Conservation (phyloP, 2,888 invertebrate species). For the Chloroclystis v-ata region DNA sequence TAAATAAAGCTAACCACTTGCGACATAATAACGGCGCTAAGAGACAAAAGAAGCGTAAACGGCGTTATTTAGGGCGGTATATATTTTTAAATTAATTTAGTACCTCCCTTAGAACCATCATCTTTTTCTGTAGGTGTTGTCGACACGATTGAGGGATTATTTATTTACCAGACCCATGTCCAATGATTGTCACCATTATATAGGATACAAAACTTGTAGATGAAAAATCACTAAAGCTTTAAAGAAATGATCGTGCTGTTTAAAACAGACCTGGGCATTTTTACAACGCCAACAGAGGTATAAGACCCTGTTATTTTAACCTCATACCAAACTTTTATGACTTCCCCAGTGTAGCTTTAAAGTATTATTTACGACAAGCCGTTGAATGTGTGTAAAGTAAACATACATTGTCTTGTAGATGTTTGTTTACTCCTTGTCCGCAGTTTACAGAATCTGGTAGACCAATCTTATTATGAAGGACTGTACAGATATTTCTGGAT, state of each 20-base stretch:
- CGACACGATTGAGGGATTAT: too few relatives aligned
- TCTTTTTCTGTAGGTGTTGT: too few relatives aligned
- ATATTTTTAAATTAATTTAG: too few relatives aligned
- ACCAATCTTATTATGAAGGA: too few relatives aligned
- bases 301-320: slow-evolving; percentile 7
- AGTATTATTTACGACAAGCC: slow-evolving; percentile 11
- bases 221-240: too few relatives aligned
- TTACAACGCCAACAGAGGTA: slow-evolving; percentile 1
- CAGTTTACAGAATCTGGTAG: slow-evolving; percentile 1
- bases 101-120: too few relatives aligned
- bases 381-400: neutral
- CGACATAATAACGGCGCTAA: slow-evolving; percentile 15
- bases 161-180: too few relatives aligned
- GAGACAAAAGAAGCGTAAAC: slow-evolving; percentile 28
- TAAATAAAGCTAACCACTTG: slow-evolving; percentile 18
- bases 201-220: too few relatives aligned
- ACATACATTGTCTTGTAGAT: neutral
- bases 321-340: slow-evolving; percentile 9
- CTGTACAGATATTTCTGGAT: too few relatives aligned
- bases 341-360: slow-evolving; percentile 3
- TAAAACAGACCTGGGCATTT: neutral
- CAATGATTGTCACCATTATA: too few relatives aligned
- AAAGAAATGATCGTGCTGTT: neutral
- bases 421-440: slow-evolving; percentile 1
- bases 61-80: slow-evolving; percentile 29